Evolutionary conservation across 2,113 vertebrate genomes (phyloP).

Genomic region (Syrmaticus mikado): DNA sequence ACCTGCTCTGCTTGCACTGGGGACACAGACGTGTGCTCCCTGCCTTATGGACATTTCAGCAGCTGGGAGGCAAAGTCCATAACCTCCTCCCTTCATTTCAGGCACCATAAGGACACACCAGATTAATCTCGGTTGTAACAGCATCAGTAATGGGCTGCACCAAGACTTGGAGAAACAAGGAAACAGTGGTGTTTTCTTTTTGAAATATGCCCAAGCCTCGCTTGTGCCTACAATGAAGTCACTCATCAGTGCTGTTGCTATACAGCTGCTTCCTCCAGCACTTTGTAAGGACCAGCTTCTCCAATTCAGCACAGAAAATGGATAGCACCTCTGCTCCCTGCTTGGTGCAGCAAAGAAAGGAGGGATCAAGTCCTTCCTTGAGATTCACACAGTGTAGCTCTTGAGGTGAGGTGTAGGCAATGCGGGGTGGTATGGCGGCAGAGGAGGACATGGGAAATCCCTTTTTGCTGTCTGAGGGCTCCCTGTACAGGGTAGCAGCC

Average conservation of each 20-base stretch:
- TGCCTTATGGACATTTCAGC: neutral
- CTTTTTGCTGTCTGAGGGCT: neutral
- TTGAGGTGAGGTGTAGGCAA: neutral
- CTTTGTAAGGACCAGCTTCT: neutral
- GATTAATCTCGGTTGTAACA: neutral
- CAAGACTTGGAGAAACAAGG: accelerated
- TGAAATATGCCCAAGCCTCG: neutral
- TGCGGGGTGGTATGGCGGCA: accelerated
- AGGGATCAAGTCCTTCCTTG: neutral
- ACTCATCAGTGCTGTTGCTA: neutral
- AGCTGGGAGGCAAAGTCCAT: neutral
- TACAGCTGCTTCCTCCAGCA: neutral
- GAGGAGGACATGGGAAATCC: neutral
- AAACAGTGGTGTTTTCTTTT: neutral
- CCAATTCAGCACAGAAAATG: accelerated
- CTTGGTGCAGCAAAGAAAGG: neutral
- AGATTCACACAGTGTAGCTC: neutral
- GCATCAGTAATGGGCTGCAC: neutral
- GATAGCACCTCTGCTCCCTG: accelerated
- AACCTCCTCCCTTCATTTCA: neutral
- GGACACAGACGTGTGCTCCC: neutral
- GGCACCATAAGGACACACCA: neutral
- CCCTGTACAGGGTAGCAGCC: neutral
- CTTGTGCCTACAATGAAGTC: neutral
- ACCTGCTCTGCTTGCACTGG: neutral